Percentiles rank a stretch among this genome's conserved stretches.
These are phyloP conservation scores for Athene cunicularia DNA, from an alignment of 2,113 vertebrate species.

Conservation along the genomic window DNA sequence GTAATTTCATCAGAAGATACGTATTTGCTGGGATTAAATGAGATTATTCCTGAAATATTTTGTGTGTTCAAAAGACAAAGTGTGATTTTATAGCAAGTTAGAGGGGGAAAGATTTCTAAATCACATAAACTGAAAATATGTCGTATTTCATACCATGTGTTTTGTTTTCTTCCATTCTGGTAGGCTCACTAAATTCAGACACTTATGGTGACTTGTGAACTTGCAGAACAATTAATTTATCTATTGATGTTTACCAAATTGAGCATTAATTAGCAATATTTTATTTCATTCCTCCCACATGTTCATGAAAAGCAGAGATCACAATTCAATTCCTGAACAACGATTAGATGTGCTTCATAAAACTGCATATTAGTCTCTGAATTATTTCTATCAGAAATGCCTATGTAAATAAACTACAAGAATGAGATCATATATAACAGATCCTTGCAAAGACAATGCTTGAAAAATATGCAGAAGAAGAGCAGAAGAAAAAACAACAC, in stretches of 20 bases:
- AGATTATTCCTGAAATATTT: not conserved
- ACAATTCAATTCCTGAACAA: not conserved
- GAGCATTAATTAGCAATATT: not conserved
- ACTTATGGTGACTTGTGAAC: not conserved
- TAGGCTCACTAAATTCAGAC: not conserved
- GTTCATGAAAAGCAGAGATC: not conserved
- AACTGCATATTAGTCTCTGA: not conserved
- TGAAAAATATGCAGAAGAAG: not conserved
- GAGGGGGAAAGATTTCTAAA: not conserved
- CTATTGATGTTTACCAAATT: not conserved
- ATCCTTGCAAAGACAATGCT: not conserved
- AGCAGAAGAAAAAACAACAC: not conserved
- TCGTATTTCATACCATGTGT: not conserved
- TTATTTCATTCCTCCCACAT: not conserved
- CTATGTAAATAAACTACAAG: not conserved
- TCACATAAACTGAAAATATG: not conserved
- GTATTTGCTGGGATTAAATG: not conserved
- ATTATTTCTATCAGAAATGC: not conserved
- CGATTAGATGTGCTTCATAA: not conserved
- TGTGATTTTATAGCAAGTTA: not conserved
- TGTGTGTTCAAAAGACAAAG: too few relatives aligned
- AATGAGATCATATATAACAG: not conserved
- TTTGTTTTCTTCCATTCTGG: not conserved
- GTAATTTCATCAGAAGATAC: not conserved
- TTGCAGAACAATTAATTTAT: not conserved